Conservation (phyloP, 2,113 vertebrate genomes). For the Amazona guildingii region DNA sequence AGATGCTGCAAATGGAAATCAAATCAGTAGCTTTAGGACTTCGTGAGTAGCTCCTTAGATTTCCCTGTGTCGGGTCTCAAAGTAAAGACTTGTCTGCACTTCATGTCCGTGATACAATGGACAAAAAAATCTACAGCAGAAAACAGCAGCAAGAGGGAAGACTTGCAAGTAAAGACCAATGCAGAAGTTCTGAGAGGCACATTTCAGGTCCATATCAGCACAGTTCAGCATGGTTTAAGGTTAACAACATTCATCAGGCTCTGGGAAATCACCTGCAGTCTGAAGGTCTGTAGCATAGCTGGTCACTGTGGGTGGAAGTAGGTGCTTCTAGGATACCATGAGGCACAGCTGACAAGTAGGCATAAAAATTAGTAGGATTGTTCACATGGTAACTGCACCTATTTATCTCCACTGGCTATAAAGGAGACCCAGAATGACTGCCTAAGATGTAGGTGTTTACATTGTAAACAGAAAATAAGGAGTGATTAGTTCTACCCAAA, state of each 20-base stretch:
- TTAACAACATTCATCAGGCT: neutral
- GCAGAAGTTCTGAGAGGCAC: neutral
- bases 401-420: neutral
- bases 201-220: fast-evolving
- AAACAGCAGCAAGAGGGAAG: neutral
- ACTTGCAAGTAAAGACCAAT: neutral
- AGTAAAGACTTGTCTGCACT: neutral
- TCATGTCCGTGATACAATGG: fast-evolving
- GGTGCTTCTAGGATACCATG: neutral
- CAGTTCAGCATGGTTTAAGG: neutral
- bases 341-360: neutral
- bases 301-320: fast-evolving
- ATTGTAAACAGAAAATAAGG: neutral
- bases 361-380: neutral
- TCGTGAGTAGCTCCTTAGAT: neutral
- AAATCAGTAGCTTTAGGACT: neutral
- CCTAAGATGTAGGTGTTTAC: neutral
- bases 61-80: neutral
- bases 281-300: neutral
- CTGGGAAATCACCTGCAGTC: neutral
- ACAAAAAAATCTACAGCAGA: neutral
- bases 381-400: neutral
- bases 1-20: neutral
- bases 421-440: neutral
- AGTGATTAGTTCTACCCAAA: neutral